Evolutionary conservation across 2,797 vertebrate species (phyloP), one percentile per base, ranked within the genome.

Genomic region (Gymnoscopelus microlampas): DNA sequence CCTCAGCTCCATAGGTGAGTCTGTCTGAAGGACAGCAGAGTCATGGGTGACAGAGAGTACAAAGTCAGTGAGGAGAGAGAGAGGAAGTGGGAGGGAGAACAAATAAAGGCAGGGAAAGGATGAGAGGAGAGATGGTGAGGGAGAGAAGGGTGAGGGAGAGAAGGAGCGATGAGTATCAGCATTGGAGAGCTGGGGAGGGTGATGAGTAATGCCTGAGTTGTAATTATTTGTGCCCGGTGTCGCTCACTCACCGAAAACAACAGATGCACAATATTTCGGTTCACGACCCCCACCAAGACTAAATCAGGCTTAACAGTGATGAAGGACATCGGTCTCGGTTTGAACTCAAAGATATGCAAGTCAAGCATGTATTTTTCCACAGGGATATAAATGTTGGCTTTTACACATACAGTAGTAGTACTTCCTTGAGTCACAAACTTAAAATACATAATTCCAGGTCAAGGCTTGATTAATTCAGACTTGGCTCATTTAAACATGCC

Each of bases 191-290:
- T 66, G 73, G 57, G 56, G 70, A 77, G 70, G 72, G 69, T 83
- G 83, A 82, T 88, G 83, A 85, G 84, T 77, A 84, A 86, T 54
- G 62, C 71, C 75, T 65, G 59, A 78, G 80, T 86, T 71, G 71
- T 88, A 74, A 2, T 44, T 44, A 10, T 44, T 10, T 44, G 9
- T 7, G 39, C 39, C 39, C 1, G 39, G 39, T 44, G 39, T 44
- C 39, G 8, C 39, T 44, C 39, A 2, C 39, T 44, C 39, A 44
- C 39, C 39, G 7, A 44, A 44, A 44, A 44, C 39, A 44, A 10
- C 39, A 44, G 39, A 44, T 44, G 39, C 39, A 44, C 39, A 44
- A 44, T 8, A 44, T 44, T 44, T 39, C 7, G 35, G 5, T 39
- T 3, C 29, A 32, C 29, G 29, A 32, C 29, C 29, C 29, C 29